phyloP scores from a whole-genome alignment of 2,113 vertebrate genomes.

The Vulpes lagopus region DNA sequence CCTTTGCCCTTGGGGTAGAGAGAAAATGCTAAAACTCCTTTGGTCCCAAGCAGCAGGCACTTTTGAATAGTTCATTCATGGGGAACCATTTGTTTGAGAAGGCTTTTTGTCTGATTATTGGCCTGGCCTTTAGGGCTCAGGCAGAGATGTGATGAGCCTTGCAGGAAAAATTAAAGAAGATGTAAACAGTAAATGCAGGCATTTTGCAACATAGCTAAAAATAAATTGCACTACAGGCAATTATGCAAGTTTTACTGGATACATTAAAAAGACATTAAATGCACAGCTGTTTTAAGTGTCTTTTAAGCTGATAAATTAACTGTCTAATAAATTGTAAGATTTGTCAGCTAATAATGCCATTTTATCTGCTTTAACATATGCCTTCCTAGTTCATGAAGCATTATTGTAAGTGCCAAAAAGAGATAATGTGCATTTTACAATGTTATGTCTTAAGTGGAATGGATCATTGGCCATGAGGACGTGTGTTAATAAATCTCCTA shows the following conservation, averaged over 20 bases:
- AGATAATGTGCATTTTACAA: constrained; percentile 95
- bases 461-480: constrained; percentile 95
- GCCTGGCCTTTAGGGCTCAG: constrained; percentile 79
- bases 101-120: constrained; percentile 84
- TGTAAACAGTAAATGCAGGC: constrained; percentile 91
- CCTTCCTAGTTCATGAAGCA: constrained; percentile 93
- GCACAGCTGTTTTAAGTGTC: constrained; percentile 92
- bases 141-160: constrained; percentile 88
- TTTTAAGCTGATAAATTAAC: constrained; percentile 94
- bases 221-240: constrained; percentile 92
- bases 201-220: constrained; percentile 93
- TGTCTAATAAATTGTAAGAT: constrained; percentile 95
- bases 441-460: constrained; percentile 95
- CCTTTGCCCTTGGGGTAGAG: constrained; percentile 72
- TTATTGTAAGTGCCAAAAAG: constrained; percentile 95
- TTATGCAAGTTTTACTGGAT: constrained; percentile 93
- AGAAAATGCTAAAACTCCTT: constrained; percentile 75
- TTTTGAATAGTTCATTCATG: constrained; percentile 83
- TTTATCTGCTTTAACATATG: constrained; percentile 94
- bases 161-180: constrained; percentile 91
- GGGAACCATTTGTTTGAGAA: constrained; percentile 81
- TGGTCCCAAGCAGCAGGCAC: constrained; percentile 73
- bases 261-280: constrained; percentile 93
- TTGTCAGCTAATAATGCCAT: constrained; percentile 94
- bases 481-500: constrained; percentile 95